Evolutionary conservation across 2,113 vertebrate genomes (phyloP).

Genomic region (Calyptommatus sinebrachiatus): DNA sequence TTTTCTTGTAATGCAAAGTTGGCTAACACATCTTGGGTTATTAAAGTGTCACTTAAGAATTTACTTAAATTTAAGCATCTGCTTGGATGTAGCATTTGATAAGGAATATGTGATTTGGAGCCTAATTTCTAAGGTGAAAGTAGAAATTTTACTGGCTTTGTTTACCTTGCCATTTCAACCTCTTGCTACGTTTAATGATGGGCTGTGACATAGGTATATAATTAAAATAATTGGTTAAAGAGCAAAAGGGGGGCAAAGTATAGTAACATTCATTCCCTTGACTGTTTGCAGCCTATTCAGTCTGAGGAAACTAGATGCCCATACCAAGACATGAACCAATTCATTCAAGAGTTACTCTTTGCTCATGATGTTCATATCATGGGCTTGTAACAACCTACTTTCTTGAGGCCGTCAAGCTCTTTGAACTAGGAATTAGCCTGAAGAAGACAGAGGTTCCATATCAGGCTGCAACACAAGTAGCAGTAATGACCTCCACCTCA

Average conservation of each 20-base stretch:
- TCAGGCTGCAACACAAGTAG: too few species aligned
- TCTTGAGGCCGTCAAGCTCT: too few species aligned
- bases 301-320: too few species aligned
- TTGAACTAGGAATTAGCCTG: too few species aligned
- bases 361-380: too few species aligned
- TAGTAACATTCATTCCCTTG: neutral
- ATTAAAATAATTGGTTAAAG: neutral
- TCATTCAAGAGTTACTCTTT: too few species aligned
- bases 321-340: too few species aligned
- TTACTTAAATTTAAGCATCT: neutral
- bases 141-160: neutral
- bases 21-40: neutral
- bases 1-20: neutral
- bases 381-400: too few species aligned
- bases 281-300: neutral
- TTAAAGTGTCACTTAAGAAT: constrained; percentile 10
- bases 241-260: neutral
- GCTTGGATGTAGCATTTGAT: neutral
- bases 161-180: neutral
- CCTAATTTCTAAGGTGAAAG: constrained; percentile 24
- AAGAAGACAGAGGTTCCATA: too few species aligned
- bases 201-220: neutral
- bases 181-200: neutral
- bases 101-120: neutral
- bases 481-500: too few species aligned